phyloP scores from a whole-genome alignment of 2,113 vertebrate species.

The Litocranius walleri region DNA sequence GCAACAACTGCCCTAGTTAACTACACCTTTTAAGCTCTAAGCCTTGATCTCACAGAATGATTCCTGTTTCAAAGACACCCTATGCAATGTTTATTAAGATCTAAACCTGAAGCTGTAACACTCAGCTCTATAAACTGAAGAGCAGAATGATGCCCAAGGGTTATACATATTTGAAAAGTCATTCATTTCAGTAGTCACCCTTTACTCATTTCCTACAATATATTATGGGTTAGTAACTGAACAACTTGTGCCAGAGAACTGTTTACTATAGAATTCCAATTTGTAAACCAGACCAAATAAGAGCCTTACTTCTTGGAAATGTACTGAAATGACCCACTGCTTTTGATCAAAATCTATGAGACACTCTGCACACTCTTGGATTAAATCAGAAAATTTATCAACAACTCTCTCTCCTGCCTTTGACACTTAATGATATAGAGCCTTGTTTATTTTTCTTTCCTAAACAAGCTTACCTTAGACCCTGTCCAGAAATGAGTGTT shows the following conservation, averaged over 20 bases:
- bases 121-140: neutral
- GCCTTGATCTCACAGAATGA: neutral
- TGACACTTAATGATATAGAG: neutral
- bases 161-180: neutral
- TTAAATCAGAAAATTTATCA: conserved; percentile 27
- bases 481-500: conserved; percentile 45
- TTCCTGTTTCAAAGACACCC: neutral
- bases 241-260: neutral
- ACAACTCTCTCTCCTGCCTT: conserved; percentile 15
- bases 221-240: neutral
- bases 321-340: neutral
- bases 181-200: neutral
- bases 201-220: neutral
- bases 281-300: neutral
- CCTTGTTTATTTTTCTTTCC: conserved; percentile 49
- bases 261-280: neutral
- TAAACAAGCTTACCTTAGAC: conserved; percentile 46
- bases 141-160: neutral
- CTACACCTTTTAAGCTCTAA: neutral
- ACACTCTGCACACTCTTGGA: neutral
- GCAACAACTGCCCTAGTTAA: neutral
- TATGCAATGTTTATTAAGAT: neutral
- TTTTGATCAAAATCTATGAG: neutral
- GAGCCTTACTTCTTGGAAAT: neutral
- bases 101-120: neutral